Percentiles rank a stretch among this genome's conserved stretches.
Evolutionary conservation across 1,140 invertebrate genomes (phyloP).

Genomic region (Ptiloglossa arizonensis): DNA sequence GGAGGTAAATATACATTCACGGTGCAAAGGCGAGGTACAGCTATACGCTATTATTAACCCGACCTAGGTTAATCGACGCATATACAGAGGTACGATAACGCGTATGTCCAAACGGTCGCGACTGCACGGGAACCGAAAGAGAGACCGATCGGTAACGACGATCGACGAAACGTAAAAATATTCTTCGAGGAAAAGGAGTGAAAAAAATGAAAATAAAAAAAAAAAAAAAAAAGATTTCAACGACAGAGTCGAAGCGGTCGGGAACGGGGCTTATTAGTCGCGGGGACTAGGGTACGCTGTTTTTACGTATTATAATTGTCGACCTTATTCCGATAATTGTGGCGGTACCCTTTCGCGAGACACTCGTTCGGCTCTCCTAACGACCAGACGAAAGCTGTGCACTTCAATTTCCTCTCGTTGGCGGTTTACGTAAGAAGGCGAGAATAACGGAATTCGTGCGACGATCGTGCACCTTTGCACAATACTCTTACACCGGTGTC

Average conservation of each 20-base stretch:
- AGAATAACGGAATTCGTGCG: conserved; percentile 6
- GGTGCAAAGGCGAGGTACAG: too few species aligned
- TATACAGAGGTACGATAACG: too few species aligned
- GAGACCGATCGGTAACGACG: too few species aligned
- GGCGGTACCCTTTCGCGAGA: conserved; percentile 38
- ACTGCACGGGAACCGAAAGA: too few species aligned
- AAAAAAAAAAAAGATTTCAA: background rate
- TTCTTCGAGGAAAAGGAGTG: too few species aligned
- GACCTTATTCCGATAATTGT: conserved; percentile 43
- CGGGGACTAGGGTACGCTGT: background rate
- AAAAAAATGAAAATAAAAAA: background rate
- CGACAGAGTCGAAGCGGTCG: background rate
- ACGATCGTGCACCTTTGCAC: background rate
- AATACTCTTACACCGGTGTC: background rate
- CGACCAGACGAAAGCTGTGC: conserved; percentile 10
- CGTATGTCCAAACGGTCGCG: too few species aligned
- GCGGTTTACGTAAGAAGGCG: conserved; percentile 30
- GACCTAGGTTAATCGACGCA: too few species aligned
- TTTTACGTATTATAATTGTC: conserved; percentile 9
- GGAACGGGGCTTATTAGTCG: background rate
- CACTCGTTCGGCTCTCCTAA: conserved; percentile 12
- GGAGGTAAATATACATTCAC: too few species aligned
- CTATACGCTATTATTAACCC: too few species aligned
- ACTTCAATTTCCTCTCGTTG: conserved; percentile 11
- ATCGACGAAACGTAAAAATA: too few species aligned